Evolutionary conservation across 1,140 invertebrate species (phyloP), one percentile per base, ranked within the genome.

Genomic region (Pseudomyrmex sp.): DNA sequence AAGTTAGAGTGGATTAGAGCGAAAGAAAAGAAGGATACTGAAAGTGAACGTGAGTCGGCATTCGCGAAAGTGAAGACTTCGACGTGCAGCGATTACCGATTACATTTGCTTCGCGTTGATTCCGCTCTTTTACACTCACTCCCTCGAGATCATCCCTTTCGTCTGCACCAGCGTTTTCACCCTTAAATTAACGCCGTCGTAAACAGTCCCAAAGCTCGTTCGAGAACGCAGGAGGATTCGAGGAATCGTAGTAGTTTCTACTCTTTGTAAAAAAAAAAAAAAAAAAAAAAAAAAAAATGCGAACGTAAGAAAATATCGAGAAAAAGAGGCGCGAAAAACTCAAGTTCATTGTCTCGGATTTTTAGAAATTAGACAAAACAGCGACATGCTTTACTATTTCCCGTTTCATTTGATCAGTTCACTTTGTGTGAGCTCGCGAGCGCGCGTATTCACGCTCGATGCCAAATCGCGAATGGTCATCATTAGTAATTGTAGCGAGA

Each of bases 401-500:
- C 20, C 9, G 10, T 18, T 10, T 23, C 23, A 26, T 62, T 75
- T 23, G 3, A 2, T 44, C 61, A 66, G 54, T n/a, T 12, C 12
- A n/a, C n/a, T 66, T 23, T 12, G 10, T 26, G 7, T 18, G 23
- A 26, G 50, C 10, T 61, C 12, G n/a, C 7, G 15, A 35, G 1
- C 13, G 8, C 13, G 8, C 7, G 73, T n/a, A 68, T 56, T 68
- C 48, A 77, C 62, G 35, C 18, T 77, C 66, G 50, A 77, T 46
- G 20, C 26, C 23, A 13, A 35, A 26, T 46, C 63, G 63, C 35
- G 50, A 77, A 56, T 56, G 50, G 54, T 68, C 54, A 15, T 77
- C 75, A 77, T 77, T 56, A 68, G 18, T 20, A 9, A 54, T 35
- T 56, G 18, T 26, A 13, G 18, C n/a, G 26, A 12, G 48, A 54